Percentiles rank a stretch among this genome's conserved stretches.
These are phyloP conservation scores for Lampris megalopsis DNA, from an alignment of 2,113 vertebrate genomes.

Conservation along the genomic window DNA sequence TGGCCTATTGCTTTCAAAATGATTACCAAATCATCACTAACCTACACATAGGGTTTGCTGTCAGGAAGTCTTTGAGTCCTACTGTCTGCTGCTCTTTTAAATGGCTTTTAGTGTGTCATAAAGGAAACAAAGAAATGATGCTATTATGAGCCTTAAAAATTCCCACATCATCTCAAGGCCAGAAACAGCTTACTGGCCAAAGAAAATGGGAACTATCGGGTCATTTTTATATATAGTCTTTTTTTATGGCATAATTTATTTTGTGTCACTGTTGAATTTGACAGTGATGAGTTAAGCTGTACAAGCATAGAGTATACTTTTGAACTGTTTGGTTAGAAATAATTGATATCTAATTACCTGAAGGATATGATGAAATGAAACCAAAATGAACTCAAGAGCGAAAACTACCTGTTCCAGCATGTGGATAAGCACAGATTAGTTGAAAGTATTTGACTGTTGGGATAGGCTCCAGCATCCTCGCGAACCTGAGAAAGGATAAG, in stretches of 20 bases:
- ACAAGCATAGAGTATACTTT: not conserved
- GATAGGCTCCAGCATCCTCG: too few species aligned
- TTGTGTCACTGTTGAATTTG: not conserved
- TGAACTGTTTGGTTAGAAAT: not conserved
- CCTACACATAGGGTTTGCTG: not conserved
- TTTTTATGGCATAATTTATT: not conserved
- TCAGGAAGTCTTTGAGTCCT: not conserved
- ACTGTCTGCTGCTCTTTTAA: not conserved
- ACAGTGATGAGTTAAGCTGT: not conserved
- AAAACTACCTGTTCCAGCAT: too few species aligned
- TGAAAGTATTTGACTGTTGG: too few species aligned
- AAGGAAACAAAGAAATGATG: slow-evolving; percentile 7
- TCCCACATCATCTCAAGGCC: slow-evolving; percentile 3
- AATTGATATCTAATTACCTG: not conserved
- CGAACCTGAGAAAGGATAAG: too few species aligned
- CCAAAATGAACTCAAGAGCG: too few species aligned
- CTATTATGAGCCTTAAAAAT: not conserved
- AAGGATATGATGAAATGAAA: not conserved
- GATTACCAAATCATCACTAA: too few species aligned
- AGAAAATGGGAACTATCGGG: not conserved
- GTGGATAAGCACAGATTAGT: too few species aligned
- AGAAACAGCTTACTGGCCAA: not conserved
- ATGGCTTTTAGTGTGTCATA: not conserved
- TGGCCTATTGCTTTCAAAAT: not conserved
- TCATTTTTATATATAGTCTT: not conserved